phyloP scores from a whole-genome alignment of 2,888 invertebrate species.

The Micoletzkya japonica region DNA sequence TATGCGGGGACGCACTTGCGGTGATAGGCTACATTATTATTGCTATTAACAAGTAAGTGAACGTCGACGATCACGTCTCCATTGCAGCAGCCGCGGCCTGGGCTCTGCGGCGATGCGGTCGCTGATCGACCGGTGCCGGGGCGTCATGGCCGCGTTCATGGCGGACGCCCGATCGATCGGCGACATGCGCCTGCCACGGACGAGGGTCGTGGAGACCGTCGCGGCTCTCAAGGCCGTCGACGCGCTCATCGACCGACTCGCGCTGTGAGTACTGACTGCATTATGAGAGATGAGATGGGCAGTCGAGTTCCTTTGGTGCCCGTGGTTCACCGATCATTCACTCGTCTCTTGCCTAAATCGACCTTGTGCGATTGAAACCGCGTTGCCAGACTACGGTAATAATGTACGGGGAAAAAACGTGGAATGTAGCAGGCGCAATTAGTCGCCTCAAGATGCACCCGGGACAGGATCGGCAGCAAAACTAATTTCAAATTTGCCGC shows the following conservation, averaged over 20 bases:
- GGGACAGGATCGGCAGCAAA: too few relatives aligned
- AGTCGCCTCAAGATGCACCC: too few relatives aligned
- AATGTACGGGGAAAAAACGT: too few relatives aligned
- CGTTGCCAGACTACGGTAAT: not conserved
- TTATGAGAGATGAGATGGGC: not conserved
- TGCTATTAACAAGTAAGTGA: too few relatives aligned
- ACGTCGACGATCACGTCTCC: too few relatives aligned
- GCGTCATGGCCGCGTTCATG: slow-evolving; percentile 12
- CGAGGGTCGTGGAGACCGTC: slow-evolving; percentile 33
- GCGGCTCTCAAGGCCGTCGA: slow-evolving; percentile 58
- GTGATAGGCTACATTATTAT: too few relatives aligned
- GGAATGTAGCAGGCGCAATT: too few relatives aligned
- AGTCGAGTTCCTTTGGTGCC: not conserved
- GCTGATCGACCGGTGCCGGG: slow-evolving; percentile 40
- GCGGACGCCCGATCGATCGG: slow-evolving; percentile 32
- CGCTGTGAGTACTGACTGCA: slow-evolving; percentile 33
- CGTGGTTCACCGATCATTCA: too few relatives aligned
- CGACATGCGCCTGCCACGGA: slow-evolving; percentile 23
- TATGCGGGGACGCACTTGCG: too few relatives aligned
- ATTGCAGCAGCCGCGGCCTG: slow-evolving; percentile 28
- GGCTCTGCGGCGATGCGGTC: slow-evolving; percentile 47
- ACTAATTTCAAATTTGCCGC: too few relatives aligned
- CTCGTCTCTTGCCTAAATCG: too few relatives aligned
- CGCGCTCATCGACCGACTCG: slow-evolving; percentile 54
- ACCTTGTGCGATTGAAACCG: too few relatives aligned